Percentiles rank a stretch among this genome's conserved stretches.
phyloP scores from a whole-genome alignment of 2,113 vertebrate species.

The Myodes glareolus region DNA sequence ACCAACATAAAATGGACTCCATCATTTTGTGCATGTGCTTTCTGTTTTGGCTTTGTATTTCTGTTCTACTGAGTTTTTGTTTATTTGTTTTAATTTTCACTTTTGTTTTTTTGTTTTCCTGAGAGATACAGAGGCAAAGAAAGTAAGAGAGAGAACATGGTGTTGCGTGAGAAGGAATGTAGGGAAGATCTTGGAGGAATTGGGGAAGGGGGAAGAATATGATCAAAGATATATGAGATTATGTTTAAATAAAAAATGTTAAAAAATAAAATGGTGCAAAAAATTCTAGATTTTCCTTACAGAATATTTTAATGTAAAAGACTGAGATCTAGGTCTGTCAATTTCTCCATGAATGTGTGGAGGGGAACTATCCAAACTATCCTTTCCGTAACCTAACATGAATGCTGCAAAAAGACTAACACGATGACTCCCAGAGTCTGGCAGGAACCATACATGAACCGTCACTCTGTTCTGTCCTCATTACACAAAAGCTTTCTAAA shows the following conservation, averaged over 20 bases:
- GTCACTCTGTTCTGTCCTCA: neutral
- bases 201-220: neutral
- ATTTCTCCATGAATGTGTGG: neutral
- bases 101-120: neutral
- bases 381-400: neutral
- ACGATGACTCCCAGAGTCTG: neutral
- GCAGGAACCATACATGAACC: neutral
- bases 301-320: neutral
- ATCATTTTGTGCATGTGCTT: too few relatives aligned
- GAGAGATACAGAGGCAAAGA: neutral
- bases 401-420: neutral
- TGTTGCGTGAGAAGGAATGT: neutral
- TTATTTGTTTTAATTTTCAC: neutral
- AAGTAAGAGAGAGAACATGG: neutral
- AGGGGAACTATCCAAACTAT: neutral
- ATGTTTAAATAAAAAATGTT: neutral
- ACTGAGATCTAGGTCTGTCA: neutral
- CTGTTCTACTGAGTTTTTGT: neutral
- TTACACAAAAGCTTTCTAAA: neutral
- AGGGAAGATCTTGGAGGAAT: neutral
- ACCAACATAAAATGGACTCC: neutral
- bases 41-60: neutral
- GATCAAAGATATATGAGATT: neutral
- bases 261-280: neutral
- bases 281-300: neutral